A percentile compares a stretch with the other conserved stretches of the same genome.
phyloP scores from a whole-genome alignment of 2,113 vertebrate genomes.

The Hyperopisus bebe region DNA sequence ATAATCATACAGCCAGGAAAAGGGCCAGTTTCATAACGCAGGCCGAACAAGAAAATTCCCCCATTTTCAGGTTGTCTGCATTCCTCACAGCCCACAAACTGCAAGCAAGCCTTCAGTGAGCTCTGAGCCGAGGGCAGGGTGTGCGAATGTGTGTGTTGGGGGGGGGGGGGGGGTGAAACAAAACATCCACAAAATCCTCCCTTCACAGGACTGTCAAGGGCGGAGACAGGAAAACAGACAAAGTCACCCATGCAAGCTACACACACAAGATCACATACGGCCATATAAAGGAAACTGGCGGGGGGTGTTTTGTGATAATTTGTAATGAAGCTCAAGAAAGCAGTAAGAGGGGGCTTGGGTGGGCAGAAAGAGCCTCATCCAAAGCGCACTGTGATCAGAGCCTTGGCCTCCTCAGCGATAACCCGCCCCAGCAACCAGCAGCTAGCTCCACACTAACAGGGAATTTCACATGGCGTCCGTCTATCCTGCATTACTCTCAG shows the following conservation, averaged over 20 bases:
- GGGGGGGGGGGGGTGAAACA: background rate
- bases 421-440: background rate
- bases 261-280: background rate
- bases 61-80: background rate
- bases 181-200: background rate
- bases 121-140: background rate
- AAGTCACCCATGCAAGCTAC: background rate
- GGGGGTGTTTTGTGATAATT: background rate
- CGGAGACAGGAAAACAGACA: background rate
- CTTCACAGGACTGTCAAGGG: background rate
- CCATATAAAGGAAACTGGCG: background rate
- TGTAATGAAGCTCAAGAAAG: background rate
- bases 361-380: background rate
- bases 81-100: background rate
- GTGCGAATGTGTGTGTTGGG: no score
- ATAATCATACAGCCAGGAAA: background rate
- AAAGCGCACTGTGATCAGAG: background rate
- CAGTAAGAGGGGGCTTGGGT: background rate
- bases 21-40: background rate
- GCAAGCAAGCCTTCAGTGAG: background rate
- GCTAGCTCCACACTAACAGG: background rate
- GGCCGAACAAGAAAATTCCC: background rate
- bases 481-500: background rate
- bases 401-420: background rate
- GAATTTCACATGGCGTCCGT: background rate